Percentiles rank a stretch among this genome's conserved stretches.
These are phyloP conservation scores for Laticauda laticaudata DNA, from an alignment of 2,113 vertebrate species.

Conservation along the genomic window DNA sequence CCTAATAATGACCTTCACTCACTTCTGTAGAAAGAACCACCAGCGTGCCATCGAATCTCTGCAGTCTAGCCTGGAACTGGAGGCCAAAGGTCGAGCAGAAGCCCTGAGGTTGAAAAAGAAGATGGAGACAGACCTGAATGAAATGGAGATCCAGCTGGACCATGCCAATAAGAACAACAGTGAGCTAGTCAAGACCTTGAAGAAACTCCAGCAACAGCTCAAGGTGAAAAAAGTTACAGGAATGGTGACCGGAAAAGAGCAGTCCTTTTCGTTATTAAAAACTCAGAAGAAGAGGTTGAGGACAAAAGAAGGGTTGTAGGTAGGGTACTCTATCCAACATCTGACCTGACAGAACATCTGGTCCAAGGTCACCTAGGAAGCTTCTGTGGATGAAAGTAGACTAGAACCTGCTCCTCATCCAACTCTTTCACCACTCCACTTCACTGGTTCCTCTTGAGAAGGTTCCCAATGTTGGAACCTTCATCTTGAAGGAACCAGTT, in stretches of 20 bases:
- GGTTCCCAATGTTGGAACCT: neutral
- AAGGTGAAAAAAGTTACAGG: slow-evolving; percentile 55
- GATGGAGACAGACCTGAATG: slow-evolving; percentile 73
- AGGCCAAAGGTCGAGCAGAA: slow-evolving; percentile 71
- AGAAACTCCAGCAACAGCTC: slow-evolving; percentile 71
- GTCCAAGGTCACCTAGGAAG: neutral
- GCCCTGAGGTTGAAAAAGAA: slow-evolving; percentile 73
- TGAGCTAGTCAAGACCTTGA: slow-evolving; percentile 70
- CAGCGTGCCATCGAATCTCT: slow-evolving; percentile 71
- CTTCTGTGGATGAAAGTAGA: neutral
- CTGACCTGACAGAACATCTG: neutral
- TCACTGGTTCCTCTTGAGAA: neutral
- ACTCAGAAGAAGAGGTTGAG: too few species aligned
- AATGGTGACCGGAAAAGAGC: too few species aligned
- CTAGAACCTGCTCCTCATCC: neutral
- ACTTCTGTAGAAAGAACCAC: slow-evolving; percentile 72
- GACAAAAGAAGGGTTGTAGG: too few species aligned
- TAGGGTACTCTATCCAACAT: too few species aligned
- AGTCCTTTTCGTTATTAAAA: too few species aligned
- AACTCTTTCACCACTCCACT: neutral
- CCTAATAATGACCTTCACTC: slow-evolving; percentile 8
- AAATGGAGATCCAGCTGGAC: slow-evolving; percentile 77
- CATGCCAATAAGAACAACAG: slow-evolving; percentile 69
- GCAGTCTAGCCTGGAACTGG: slow-evolving; percentile 76
- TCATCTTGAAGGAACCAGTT: neutral